phyloP scores from a whole-genome alignment of 2,797 vertebrate species.

The Buphagus erythrorhynchus region DNA sequence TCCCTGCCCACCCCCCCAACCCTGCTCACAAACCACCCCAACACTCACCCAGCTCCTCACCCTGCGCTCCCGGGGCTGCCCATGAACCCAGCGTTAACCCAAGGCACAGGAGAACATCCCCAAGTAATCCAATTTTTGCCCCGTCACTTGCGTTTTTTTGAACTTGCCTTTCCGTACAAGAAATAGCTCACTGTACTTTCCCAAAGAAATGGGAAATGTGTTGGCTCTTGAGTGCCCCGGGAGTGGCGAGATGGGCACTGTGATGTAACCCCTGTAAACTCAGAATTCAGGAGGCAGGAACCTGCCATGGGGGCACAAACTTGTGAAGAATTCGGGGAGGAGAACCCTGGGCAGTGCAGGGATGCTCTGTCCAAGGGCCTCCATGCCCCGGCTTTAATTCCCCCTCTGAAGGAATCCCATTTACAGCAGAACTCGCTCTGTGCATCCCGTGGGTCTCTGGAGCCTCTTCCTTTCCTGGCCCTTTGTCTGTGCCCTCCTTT shows the following conservation, averaged over 20 bases:
- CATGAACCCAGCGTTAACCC: rapidly evolving
- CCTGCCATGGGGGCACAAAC: rapidly evolving
- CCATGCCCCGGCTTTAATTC: rapidly evolving
- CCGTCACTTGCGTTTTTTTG: rapidly evolving
- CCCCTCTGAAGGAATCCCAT: not conserved
- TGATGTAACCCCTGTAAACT: rapidly evolving
- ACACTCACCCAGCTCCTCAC: not conserved
- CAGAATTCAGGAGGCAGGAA: rapidly evolving
- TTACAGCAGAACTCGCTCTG: rapidly evolving
- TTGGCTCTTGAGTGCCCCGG: not conserved
- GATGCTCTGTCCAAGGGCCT: not conserved
- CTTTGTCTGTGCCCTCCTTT: not conserved
- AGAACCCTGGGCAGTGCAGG: not conserved
- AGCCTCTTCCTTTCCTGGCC: not conserved
- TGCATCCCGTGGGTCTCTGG: rapidly evolving
- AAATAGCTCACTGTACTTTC: rapidly evolving
- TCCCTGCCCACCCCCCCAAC: not conserved
- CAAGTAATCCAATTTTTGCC: rapidly evolving
- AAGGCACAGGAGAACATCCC: rapidly evolving
- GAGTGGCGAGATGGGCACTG: rapidly evolving
- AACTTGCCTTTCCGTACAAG: rapidly evolving
- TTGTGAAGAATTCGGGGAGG: rapidly evolving
- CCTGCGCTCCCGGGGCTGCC: rapidly evolving
- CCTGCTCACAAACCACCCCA: not conserved
- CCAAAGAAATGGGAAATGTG: rapidly evolving